phyloP scores from a whole-genome alignment of 2,797 vertebrate species.

The Melanotaenia nigrans region DNA sequence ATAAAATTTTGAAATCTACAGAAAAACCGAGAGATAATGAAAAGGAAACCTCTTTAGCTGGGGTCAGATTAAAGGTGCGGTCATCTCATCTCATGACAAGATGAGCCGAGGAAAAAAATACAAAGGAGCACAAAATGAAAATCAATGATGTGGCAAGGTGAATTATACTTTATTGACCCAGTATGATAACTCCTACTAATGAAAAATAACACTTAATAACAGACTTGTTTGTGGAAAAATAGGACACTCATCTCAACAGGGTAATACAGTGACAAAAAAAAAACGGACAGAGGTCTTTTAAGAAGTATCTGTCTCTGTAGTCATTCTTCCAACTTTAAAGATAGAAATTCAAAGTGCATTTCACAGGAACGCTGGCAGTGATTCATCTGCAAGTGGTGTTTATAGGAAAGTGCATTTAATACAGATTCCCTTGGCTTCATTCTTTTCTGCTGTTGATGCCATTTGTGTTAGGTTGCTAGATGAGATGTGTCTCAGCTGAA shows the following conservation, averaged over 20 bases:
- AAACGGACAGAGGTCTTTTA: constrained; percentile 16
- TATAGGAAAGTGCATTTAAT: constrained; percentile 40
- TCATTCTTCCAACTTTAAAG: constrained; percentile 27
- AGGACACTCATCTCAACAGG: constrained; percentile 17
- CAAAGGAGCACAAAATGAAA: constrained; percentile 26
- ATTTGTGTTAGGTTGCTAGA: constrained; percentile 53
- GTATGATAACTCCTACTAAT: constrained; percentile 36
- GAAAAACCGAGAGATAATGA: constrained; percentile 10
- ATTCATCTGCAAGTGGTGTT: constrained; percentile 34
- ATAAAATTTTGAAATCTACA: constrained; percentile 3
- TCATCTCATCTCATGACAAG: constrained; percentile 27
- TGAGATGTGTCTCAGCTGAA: constrained; percentile 56
- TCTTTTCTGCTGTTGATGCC: constrained; percentile 29
- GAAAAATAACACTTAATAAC: constrained; percentile 49
- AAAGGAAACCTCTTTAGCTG: constrained; percentile 13
- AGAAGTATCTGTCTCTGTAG: constrained; percentile 23
- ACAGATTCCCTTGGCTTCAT: constrained; percentile 41
- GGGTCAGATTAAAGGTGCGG: constrained; percentile 34
- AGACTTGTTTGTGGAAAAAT: constrained; percentile 28
- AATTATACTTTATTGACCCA: constrained; percentile 33
- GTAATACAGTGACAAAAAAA: constrained; percentile 32
- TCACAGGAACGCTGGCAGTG: constrained; percentile 21
- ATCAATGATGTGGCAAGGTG: constrained; percentile 23
- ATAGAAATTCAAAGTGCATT: constrained; percentile 40
- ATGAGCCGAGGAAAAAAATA: constrained; percentile 24